phyloP scores from a whole-genome alignment of 2,113 vertebrate genomes.

The Plotosus lineatus region DNA sequence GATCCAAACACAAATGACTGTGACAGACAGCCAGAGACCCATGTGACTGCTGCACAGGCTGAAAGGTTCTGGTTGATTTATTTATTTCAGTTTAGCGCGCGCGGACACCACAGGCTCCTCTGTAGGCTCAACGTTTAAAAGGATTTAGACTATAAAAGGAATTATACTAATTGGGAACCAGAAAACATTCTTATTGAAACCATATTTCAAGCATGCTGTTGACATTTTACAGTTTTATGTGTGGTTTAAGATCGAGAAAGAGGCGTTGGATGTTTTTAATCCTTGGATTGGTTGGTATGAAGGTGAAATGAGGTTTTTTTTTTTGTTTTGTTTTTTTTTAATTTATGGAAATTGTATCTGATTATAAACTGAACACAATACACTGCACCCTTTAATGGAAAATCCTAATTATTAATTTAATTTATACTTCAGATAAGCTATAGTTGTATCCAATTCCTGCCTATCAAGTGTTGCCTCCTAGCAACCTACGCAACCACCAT shows the following conservation, averaged over 20 bases:
- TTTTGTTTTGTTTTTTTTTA: not conserved
- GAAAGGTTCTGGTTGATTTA: constrained; percentile 16
- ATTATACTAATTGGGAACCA: not conserved
- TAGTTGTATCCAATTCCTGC: not conserved
- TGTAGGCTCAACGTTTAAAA: not conserved
- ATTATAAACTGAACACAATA: not conserved
- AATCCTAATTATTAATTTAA: not conserved
- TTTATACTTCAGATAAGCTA: not conserved
- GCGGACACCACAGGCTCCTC: not conserved
- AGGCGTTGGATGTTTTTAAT: not conserved
- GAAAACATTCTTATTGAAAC: not conserved
- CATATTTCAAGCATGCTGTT: not conserved
- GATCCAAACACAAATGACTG: not conserved
- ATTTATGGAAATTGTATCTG: not conserved
- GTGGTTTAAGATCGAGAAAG: not conserved
- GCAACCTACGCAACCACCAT: no score
- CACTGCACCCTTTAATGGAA: not conserved
- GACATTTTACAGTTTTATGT: not conserved
- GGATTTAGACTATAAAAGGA: not conserved
- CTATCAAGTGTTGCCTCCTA: no score
- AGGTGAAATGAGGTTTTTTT: not conserved
- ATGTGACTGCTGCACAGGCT: not conserved
- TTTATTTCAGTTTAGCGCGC: not conserved
- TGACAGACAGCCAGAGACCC: not conserved
- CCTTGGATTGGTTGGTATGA: not conserved